Percentiles rank a stretch among this genome's conserved stretches.
Conservation (phyloP, 2,797 vertebrate genomes). For the Geotrypetes seraphini region DNA sequence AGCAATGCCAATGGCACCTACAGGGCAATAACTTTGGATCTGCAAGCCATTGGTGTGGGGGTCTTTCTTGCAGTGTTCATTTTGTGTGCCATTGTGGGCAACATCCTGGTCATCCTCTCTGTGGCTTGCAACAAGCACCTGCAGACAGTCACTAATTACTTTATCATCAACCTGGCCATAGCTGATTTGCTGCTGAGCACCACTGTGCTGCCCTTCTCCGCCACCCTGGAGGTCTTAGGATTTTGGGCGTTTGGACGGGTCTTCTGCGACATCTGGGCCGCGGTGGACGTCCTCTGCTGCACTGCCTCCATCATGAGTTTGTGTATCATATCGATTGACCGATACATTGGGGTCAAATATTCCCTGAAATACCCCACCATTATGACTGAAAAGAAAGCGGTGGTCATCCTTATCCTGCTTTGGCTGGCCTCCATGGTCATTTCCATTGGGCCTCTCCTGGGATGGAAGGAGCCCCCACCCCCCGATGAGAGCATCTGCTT, state of each 20-base stretch:
- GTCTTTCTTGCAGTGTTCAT: constrained; percentile 81
- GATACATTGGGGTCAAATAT: constrained; percentile 91
- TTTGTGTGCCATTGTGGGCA: constrained; percentile 80
- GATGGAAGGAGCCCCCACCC: constrained; percentile 92
- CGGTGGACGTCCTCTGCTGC: constrained; percentile 96
- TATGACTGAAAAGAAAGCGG: constrained; percentile 87
- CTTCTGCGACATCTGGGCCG: constrained; percentile 97
- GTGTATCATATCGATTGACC: constrained; percentile 92
- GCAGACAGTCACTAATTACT: constrained; percentile 93
- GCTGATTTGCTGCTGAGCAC: constrained; percentile 86
- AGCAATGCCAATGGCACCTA: constrained; percentile 60
- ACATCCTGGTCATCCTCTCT: constrained; percentile 90
- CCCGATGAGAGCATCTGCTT: constrained; percentile 77
- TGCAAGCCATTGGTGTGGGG: constrained; percentile 73
- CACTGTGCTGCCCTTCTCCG: constrained; percentile 88
- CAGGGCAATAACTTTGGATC: constrained; percentile 58
- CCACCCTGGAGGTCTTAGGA: constrained; percentile 86
- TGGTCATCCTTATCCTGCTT: constrained; percentile 72
- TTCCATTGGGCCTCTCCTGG: constrained; percentile 88
- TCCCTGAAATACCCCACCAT: constrained; percentile 95
- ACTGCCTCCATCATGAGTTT: constrained; percentile 96
- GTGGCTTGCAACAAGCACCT: constrained; percentile 89
- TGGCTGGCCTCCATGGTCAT: constrained; percentile 88
- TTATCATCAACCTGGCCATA: constrained; percentile 92
- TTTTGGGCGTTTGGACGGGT: constrained; percentile 91